phyloP scores from a whole-genome alignment of 1,140 invertebrate genomes.

The Drosophila azteca region DNA sequence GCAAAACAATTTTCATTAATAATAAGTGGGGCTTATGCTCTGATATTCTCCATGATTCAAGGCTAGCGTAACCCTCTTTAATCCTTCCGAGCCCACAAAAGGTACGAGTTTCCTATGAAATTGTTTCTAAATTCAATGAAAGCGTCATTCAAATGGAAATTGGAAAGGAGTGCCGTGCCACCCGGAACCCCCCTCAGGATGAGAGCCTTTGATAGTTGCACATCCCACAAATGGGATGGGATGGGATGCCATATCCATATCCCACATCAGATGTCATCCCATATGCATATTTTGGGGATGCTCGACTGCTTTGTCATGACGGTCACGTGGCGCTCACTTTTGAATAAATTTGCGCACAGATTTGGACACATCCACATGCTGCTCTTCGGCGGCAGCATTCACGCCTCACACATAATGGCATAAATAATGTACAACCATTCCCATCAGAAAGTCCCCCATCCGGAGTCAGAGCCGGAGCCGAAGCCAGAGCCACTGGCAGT shows the following conservation, averaged over 20 bases:
- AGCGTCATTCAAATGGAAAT: conserved; percentile 9
- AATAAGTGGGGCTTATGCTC: conserved; percentile 39
- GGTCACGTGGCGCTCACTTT: conserved; percentile 45
- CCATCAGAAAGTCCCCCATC: not conserved
- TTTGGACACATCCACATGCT: conserved; percentile 12
- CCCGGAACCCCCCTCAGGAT: no score
- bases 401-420: conserved; percentile 37
- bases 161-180: not conserved
- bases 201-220: no score
- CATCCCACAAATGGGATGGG: no score
- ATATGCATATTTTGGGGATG: conserved; percentile 24
- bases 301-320: conserved; percentile 15
- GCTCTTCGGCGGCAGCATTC: not conserved
- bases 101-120: no score
- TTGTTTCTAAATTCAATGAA: no score
- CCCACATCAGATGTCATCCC: conserved; percentile 2
- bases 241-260: not conserved
- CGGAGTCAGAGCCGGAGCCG: no score
- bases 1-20: conserved; percentile 64
- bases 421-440: conserved; percentile 39
- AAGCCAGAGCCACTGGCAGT: not conserved
- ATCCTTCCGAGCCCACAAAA: no score
- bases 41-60: conserved; percentile 16
- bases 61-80: not conserved
- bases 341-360: conserved; percentile 42